Conservation (phyloP, 2,113 vertebrate genomes). For the Pimephales promelas region DNA sequence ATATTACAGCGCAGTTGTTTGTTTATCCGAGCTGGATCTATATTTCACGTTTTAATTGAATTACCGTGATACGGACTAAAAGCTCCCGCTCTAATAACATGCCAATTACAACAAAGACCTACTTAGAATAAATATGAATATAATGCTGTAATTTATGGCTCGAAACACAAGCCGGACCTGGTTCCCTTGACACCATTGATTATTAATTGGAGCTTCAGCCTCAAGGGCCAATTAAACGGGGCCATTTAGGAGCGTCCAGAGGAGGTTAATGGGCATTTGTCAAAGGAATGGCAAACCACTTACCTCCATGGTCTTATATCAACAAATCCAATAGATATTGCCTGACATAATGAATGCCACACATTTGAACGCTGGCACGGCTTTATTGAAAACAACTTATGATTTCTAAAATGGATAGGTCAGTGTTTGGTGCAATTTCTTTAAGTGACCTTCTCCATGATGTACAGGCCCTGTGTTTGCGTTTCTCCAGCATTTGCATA, state of each 20-base stretch:
- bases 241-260: constrained; percentile 87
- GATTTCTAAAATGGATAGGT: constrained; percentile 75
- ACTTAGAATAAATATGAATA: constrained; percentile 97
- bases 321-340: constrained; percentile 76
- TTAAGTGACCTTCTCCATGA: constrained; percentile 76
- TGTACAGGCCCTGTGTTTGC: constrained; percentile 66
- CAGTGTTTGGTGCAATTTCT: constrained; percentile 72
- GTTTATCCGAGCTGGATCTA: constrained; percentile 95
- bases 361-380: constrained; percentile 66
- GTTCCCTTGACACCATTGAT: constrained; percentile 89
- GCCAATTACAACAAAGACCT: constrained; percentile 97
- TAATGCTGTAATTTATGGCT: constrained; percentile 94
- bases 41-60: constrained; percentile 94
- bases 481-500: constrained; percentile 76
- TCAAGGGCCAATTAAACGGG: constrained; percentile 88
- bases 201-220: constrained; percentile 88
- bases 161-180: constrained; percentile 84
- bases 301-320: constrained; percentile 70
- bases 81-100: constrained; percentile 94
- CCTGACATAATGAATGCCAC: constrained; percentile 75
- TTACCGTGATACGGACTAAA: constrained; percentile 97
- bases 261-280: constrained; percentile 87
- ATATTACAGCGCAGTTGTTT: constrained; percentile 90
- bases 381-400: constrained; percentile 64
- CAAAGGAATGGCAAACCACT: constrained; percentile 69